Percentiles rank a stretch among this genome's conserved stretches.
These are phyloP conservation scores for Varecia variegata DNA, from an alignment of 2,797 vertebrate genomes.

Conservation along the genomic window DNA sequence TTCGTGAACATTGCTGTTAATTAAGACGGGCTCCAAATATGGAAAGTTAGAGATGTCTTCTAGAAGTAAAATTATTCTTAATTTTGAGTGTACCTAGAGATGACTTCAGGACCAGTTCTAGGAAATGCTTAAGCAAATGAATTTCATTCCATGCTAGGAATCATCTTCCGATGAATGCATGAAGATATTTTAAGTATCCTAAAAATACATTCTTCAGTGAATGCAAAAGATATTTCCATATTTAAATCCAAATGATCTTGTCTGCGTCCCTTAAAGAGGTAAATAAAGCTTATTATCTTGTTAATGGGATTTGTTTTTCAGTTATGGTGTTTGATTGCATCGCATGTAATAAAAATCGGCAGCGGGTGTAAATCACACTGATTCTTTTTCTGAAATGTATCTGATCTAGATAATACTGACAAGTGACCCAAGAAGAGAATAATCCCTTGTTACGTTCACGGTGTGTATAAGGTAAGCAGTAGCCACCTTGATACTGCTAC, in stretches of 20 bases:
- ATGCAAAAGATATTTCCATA: neutral
- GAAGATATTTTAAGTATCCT: neutral
- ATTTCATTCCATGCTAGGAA: neutral
- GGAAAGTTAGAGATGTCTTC: neutral
- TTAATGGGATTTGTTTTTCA: conserved; percentile 8
- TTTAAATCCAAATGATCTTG: neutral
- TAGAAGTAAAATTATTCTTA: neutral
- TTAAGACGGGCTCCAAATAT: neutral
- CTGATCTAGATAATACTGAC: neutral
- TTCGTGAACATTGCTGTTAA: neutral
- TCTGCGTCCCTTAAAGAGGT: neutral
- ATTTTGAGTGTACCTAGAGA: neutral
- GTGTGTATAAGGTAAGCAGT: neutral
- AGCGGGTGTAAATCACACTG: neutral
- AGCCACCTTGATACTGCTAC: no score
- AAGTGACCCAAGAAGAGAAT: neutral
- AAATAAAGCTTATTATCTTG: conserved; percentile 20
- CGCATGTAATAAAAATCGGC: neutral
- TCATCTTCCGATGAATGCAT: neutral
- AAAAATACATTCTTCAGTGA: neutral
- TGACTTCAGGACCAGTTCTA: neutral
- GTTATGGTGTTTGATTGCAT: neutral
- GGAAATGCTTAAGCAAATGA: conserved; percentile 15
- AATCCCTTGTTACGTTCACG: neutral
- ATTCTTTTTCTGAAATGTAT: neutral